A percentile compares a stretch with the other conserved stretches of the same genome.
phyloP scores from a whole-genome alignment of 2,888 invertebrate species.

The Branchinecta sandiegonensis region DNA sequence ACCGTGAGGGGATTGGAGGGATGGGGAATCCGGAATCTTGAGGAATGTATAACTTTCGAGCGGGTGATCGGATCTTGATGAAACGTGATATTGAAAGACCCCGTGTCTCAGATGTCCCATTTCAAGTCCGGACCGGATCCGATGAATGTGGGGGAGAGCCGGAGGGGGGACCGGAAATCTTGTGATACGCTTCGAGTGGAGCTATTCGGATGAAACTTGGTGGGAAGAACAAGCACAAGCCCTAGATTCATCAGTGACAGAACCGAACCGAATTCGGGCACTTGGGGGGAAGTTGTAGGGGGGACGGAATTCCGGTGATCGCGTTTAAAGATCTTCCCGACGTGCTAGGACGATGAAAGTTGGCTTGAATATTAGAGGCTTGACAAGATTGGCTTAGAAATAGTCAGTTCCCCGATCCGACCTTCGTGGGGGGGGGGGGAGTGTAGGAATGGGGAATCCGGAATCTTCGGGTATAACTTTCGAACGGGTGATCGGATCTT shows the following conservation, averaged over 20 bases:
- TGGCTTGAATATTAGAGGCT: too few relatives aligned
- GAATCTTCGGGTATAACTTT: too few relatives aligned
- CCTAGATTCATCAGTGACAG: neutral
- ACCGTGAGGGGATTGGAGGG: neutral
- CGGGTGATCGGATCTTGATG: neutral
- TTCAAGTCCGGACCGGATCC: neutral
- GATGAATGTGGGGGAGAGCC: neutral
- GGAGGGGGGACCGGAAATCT: slow-evolving; percentile 8
- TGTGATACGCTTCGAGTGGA: neutral
- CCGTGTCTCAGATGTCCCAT: neutral
- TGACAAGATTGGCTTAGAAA: too few relatives aligned
- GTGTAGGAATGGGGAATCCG: too few relatives aligned
- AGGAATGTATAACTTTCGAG: neutral
- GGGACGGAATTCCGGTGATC: too few relatives aligned
- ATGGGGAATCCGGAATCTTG: neutral
- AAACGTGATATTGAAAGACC: neutral
- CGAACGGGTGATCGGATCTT: too few relatives aligned
- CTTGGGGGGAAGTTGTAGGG: neutral
- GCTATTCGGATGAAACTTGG: neutral
- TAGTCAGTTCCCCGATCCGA: too few relatives aligned
- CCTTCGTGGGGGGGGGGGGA: too few relatives aligned
- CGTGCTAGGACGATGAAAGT: too few relatives aligned
- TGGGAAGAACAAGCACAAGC: neutral
- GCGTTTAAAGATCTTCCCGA: too few relatives aligned
- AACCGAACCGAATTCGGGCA: neutral